These are phyloP conservation scores for Papilio dardanus DNA, from an alignment of 1,140 invertebrate species.

Conservation along the genomic window DNA sequence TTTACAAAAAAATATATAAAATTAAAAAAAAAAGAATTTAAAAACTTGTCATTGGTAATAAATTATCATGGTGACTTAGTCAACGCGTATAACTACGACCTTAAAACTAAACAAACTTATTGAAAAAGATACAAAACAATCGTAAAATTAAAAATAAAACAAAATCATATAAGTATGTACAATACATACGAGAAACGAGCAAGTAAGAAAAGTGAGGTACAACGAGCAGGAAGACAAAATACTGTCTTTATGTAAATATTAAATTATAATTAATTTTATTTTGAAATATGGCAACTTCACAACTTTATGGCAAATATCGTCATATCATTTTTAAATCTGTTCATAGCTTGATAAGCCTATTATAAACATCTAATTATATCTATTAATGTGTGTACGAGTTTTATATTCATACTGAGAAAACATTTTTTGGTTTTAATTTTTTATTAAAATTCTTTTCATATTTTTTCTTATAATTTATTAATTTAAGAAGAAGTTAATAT, in stretches of 20 bases:
- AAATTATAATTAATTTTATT: constrained; percentile 33
- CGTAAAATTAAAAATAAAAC: constrained; percentile 45
- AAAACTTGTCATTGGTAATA: constrained; percentile 81
- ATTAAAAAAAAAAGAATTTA: constrained; percentile 67
- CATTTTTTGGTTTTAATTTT: not conserved
- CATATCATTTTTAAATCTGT: constrained; percentile 25
- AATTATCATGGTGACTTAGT: constrained; percentile 81
- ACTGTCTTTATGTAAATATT: constrained; percentile 43
- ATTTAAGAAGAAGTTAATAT: not conserved
- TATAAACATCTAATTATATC: not conserved
- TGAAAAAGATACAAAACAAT: constrained; percentile 59
- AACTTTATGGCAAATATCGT: constrained; percentile 65
- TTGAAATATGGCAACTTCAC: constrained; percentile 75
- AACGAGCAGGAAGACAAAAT: constrained; percentile 52
- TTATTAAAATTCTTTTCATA: not conserved
- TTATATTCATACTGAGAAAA: not conserved
- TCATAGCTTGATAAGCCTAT: not conserved
- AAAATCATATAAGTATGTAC: constrained; percentile 48
- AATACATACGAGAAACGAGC: constrained; percentile 55
- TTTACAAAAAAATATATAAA: constrained; percentile 64
- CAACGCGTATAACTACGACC: constrained; percentile 65
- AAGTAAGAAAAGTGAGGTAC: constrained; percentile 64
- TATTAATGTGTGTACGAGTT: not conserved
- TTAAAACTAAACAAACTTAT: constrained; percentile 56
- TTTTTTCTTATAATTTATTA: not conserved